Evolutionary conservation across 1,140 invertebrate species (phyloP).

Genomic region (Teleogryllus occipitalis): DNA sequence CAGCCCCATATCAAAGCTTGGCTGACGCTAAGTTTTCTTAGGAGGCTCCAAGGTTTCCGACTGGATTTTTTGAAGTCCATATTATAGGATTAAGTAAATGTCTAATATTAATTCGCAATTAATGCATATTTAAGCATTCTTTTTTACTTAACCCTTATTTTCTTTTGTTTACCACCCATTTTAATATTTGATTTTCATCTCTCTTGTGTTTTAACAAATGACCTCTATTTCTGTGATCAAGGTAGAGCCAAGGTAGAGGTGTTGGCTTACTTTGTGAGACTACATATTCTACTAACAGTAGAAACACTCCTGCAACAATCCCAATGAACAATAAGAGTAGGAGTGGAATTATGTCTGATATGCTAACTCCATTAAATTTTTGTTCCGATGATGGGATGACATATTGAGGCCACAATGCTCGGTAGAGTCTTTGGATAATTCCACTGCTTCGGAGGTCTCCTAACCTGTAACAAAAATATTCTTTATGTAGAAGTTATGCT

Average conservation of each 20-base stretch:
- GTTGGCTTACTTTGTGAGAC: neutral
- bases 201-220: too few species aligned
- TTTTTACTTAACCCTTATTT: too few species aligned
- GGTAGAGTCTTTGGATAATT: neutral
- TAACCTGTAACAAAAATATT: neutral
- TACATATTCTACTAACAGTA: neutral
- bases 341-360: neutral
- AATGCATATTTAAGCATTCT: too few species aligned
- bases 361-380: neutral
- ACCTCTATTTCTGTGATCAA: neutral
- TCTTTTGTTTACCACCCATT: neutral
- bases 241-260: neutral
- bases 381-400: neutral
- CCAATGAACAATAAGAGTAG: neutral
- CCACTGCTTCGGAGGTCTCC: neutral
- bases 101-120: too few species aligned
- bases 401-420: neutral
- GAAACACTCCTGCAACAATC: neutral
- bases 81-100: too few species aligned
- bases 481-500: too few species aligned
- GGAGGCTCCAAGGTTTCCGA: too few species aligned
- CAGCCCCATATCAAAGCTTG: too few species aligned
- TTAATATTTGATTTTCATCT: neutral
- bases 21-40: too few species aligned
- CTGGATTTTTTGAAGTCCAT: too few species aligned